A percentile compares a stretch with the other conserved stretches of the same genome.
Evolutionary conservation across 2,888 invertebrate species (phyloP).

Genomic region (Papilio gigon): DNA sequence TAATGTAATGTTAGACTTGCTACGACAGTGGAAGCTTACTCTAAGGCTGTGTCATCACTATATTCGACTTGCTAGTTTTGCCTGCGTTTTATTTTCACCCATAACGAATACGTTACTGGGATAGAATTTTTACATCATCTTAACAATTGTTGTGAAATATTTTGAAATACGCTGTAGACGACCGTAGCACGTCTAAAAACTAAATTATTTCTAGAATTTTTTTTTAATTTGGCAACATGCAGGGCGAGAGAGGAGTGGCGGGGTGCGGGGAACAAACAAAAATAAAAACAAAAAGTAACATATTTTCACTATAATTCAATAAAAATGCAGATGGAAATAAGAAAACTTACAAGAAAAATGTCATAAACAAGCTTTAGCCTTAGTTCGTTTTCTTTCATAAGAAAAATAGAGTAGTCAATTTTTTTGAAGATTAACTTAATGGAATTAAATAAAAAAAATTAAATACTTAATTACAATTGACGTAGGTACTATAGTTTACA

Average conservation of each 20-base stretch:
- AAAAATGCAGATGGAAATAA: constrained; percentile 83
- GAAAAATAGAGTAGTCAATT: constrained; percentile 72
- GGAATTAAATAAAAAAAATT: constrained; percentile 81
- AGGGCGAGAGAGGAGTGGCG: constrained; percentile 36
- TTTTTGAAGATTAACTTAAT: constrained; percentile 78
- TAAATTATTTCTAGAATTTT: neutral
- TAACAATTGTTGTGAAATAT: neutral
- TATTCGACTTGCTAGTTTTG: no score
- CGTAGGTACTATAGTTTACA: constrained; percentile 77
- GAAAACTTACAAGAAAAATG: constrained; percentile 80
- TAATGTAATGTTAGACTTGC: neutral
- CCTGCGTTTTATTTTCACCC: no score
- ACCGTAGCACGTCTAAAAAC: neutral
- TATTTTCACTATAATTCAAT: constrained; percentile 83
- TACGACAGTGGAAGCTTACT: no score
- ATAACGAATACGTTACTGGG: no score
- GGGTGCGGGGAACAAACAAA: constrained; percentile 48
- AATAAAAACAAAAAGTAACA: constrained; percentile 74
- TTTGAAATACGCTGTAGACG: neutral
- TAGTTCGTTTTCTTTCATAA: constrained; percentile 76
- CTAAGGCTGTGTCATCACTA: constrained; percentile 22
- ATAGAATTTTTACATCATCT: neutral
- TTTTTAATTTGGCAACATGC: neutral
- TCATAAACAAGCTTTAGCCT: constrained; percentile 79
- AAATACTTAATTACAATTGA: constrained; percentile 82